These are phyloP conservation scores for Oreochromis grahami DNA, from an alignment of 2,797 vertebrate genomes.

Conservation along the genomic window DNA sequence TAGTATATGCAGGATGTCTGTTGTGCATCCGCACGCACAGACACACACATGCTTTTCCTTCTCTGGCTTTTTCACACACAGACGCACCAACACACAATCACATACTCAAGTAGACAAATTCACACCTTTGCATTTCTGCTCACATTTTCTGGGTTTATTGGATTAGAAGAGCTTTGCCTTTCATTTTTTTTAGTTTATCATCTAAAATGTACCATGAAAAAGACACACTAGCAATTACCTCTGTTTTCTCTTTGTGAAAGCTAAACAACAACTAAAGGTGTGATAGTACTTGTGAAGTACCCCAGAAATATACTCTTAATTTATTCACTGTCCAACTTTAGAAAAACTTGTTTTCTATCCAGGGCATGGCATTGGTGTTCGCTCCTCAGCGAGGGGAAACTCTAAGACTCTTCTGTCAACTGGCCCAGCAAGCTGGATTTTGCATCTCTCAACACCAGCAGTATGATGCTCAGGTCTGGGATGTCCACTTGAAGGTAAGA, in stretches of 20 bases:
- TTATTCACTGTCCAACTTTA: background rate
- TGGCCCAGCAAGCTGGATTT: slow-evolving; percentile 90
- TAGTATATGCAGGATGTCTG: slow-evolving; percentile 61
- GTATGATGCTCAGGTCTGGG: slow-evolving; percentile 94
- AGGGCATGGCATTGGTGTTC: slow-evolving; percentile 93
- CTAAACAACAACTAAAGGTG: background rate
- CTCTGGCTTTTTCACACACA: background rate
- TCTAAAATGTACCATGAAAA: slow-evolving; percentile 53
- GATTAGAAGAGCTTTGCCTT: slow-evolving; percentile 21
- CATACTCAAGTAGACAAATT: background rate
- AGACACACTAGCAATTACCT: background rate
- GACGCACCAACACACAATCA: background rate
- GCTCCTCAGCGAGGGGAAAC: slow-evolving; percentile 92
- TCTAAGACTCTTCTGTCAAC: slow-evolving; percentile 88
- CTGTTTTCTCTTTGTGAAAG: background rate
- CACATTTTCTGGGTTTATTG: slow-evolving; percentile 1
- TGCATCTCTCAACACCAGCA: slow-evolving; percentile 88
- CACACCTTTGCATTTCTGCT: background rate
- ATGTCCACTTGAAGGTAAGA: slow-evolving; percentile 91
- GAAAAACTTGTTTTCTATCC: slow-evolving; percentile 32
- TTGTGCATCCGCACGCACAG: slow-evolving; percentile 18
- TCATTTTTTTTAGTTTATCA: slow-evolving; percentile 54
- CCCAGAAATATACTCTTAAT: background rate
- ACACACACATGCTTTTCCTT: background rate
- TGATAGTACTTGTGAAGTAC: background rate